A percentile compares a stretch with the other conserved stretches of the same genome.
phyloP scores from a whole-genome alignment of 2,888 invertebrate genomes.

The Cryptus armator region DNA sequence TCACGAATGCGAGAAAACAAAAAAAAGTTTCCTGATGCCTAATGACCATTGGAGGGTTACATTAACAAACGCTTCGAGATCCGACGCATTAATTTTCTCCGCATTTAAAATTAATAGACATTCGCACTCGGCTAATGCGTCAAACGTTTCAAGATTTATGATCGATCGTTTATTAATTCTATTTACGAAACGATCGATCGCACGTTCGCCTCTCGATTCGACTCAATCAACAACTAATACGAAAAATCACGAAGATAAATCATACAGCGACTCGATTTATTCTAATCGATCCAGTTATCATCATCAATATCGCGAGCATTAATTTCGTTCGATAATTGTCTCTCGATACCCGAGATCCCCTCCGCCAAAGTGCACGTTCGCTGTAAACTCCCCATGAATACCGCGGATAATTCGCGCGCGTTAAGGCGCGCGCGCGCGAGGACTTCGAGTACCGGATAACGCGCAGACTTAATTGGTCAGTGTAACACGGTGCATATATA shows the following conservation, averaged over 20 bases:
- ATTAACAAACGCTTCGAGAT: too few species aligned
- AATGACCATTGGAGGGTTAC: too few species aligned
- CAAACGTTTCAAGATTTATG: neutral
- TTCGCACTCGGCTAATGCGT: neutral
- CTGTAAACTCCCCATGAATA: neutral
- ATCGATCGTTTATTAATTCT: conserved; percentile 35
- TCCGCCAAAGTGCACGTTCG: neutral
- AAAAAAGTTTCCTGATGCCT: too few species aligned
- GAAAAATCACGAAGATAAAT: neutral
- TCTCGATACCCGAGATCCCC: neutral
- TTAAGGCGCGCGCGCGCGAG: neutral
- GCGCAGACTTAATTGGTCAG: conserved; percentile 29
- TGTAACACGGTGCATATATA: neutral
- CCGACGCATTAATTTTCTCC: too few species aligned
- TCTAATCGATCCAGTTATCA: neutral
- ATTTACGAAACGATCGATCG: conserved; percentile 40
- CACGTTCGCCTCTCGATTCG: neutral
- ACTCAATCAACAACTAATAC: neutral
- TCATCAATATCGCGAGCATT: neutral
- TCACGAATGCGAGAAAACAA: too few species aligned
- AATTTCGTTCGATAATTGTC: neutral
- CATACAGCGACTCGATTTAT: neutral
- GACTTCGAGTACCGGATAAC: conserved; percentile 10
- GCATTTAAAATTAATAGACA: too few species aligned
- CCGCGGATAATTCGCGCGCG: neutral